Conservation (phyloP, 2,888 invertebrate species). For the Himalopsyche japonica region DNA sequence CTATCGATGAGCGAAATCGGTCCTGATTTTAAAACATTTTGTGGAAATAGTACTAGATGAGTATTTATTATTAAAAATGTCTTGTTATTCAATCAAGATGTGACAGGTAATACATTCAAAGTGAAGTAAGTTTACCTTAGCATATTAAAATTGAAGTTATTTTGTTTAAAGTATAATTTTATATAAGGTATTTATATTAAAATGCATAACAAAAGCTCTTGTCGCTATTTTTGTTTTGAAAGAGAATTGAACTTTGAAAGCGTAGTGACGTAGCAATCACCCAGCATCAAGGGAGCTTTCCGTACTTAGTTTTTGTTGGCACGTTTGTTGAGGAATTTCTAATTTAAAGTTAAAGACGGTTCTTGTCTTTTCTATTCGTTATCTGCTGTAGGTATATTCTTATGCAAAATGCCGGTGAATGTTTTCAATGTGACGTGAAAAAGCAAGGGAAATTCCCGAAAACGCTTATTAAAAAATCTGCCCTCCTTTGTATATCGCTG, state of each 20-base stretch:
- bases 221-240: not conserved
- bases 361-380: not conserved
- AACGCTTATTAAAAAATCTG: not conserved
- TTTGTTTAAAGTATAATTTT: too few relatives aligned
- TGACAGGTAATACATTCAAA: too few relatives aligned
- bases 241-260: not conserved
- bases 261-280: not conserved
- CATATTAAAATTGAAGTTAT: too few relatives aligned
- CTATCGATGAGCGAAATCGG: too few relatives aligned
- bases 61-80: too few relatives aligned
- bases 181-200: not conserved
- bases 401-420: not conserved
- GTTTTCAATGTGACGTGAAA: not conserved
- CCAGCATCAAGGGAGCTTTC: not conserved
- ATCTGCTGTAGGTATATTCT: not conserved
- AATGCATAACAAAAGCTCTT: not conserved
- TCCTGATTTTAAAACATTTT: too few relatives aligned
- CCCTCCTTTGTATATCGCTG: not conserved
- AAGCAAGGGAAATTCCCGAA: not conserved
- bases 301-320: constrained; percentile 1
- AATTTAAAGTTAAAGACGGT: constrained; percentile 10
- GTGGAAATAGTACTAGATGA: too few relatives aligned
- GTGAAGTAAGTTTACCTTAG: too few relatives aligned
- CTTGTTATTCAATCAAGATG: too few relatives aligned
- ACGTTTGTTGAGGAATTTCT: constrained; percentile 9